Percentiles rank a stretch among this genome's conserved stretches.
Conservation (phyloP, 2,113 vertebrate genomes). For the Hepsetus odoe region DNA sequence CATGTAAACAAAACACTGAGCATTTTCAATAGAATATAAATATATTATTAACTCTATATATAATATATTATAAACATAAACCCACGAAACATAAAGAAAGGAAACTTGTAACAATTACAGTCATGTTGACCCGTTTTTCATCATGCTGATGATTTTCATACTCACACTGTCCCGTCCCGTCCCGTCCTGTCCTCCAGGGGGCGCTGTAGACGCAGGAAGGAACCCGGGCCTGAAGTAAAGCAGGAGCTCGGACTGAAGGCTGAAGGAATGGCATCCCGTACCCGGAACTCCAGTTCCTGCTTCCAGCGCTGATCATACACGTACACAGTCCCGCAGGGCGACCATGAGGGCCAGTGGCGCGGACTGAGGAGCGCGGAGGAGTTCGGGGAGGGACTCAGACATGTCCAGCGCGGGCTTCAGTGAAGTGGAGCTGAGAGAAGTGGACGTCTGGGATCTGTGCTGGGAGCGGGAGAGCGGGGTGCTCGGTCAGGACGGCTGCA, state of each 20-base stretch:
- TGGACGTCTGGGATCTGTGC: constrained; percentile 72
- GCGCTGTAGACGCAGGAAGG: constrained; percentile 56
- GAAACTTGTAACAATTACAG: no score
- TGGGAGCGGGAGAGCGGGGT: constrained; percentile 70
- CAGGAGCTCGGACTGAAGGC: constrained; percentile 34
- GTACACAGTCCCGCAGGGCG: no score
- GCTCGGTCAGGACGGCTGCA: constrained; percentile 42
- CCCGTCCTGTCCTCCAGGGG: constrained; percentile 46
- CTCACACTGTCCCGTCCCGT: constrained; percentile 53
- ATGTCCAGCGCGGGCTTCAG: constrained; percentile 55
- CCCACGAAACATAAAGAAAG: no score
- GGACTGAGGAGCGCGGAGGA: neutral
- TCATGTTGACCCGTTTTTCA: no score
- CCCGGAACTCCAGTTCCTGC: constrained; percentile 70
- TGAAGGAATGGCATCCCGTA: constrained; percentile 58
- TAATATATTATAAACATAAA: no score
- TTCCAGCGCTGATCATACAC: no score
- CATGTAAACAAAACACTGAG: no score
- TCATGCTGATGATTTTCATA: no score
- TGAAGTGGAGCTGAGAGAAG: constrained; percentile 69
- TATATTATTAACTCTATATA: no score
- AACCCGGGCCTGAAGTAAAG: constrained; percentile 44
- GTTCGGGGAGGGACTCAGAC: constrained; percentile 48
- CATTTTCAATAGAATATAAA: no score
- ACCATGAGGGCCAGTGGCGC: neutral